Evolutionary conservation across 1,140 invertebrate species (phyloP), one percentile per base, ranked within the genome.

Genomic region (Camponotus vicinus): DNA sequence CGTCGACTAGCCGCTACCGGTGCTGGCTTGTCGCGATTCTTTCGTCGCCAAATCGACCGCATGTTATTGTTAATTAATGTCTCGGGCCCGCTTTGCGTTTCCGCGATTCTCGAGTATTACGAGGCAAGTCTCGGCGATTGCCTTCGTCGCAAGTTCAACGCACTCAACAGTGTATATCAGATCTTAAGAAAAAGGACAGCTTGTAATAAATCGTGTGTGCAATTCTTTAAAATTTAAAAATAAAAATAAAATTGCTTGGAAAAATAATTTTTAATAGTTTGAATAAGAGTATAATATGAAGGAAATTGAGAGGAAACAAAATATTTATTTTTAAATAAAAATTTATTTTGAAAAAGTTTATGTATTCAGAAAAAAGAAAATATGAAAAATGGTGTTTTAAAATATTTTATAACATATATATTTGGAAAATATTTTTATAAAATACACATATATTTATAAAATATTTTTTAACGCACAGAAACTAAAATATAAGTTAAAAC

Each of bases 21-120:
- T 90, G 86, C 76, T 69, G 82, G 64, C 87, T 88, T 92, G 91
- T 90, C 87, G 80, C 84, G 78, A 91, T 91, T 84, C 90, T 91
- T 92, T 92, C 70, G 66, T 83, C 73, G 61, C 70, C 73, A 79
- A 90, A 92, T 92, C 89, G 57, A 66, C 86, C 40, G 49, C 88
- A 75, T 92, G 91, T 93, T 93, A 92, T 93, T 89, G 90, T 92
- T 93, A 93, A 94, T 93, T 94, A 94, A 94, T 91, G 90, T 75
- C 42, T 34, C 49, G 59, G 42, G 1, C 18, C 18, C 21, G 13
- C 57, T 63, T 73, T 76, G 89, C 42, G 57, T 89, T 82, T 57
- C 42, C 49, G 32, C n/a, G 34, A 49, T 73, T 66, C 63, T 57
- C 34, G 32, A 67, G 49, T 85, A 73, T 37, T 59, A 27, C 15